phyloP scores from a whole-genome alignment of 2,888 invertebrate species.

The Leptopilina drosophilae region DNA sequence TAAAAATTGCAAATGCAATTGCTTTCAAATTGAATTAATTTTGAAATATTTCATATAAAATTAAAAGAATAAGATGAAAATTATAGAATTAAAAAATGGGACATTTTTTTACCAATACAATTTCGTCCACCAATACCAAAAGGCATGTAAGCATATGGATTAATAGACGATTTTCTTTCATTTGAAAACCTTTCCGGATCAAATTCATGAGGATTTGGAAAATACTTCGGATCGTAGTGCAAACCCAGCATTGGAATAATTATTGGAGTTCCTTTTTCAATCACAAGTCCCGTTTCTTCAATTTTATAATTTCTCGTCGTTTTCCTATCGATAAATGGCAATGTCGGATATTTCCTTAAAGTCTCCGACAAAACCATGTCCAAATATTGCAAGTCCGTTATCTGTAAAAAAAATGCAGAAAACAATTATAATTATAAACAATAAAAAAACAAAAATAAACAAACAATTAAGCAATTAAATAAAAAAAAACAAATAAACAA shows the following conservation, averaged over 20 bases:
- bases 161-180: slow-evolving; percentile 63
- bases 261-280: slow-evolving; percentile 72
- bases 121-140: slow-evolving; percentile 70
- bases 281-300: slow-evolving; percentile 60
- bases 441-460: no score
- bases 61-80: no score
- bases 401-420: slow-evolving; percentile 43
- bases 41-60: no score
- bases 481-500: no score
- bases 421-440: no score
- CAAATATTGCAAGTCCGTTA: slow-evolving; percentile 62
- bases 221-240: slow-evolving; percentile 74
- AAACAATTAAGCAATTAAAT: no score
- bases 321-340: slow-evolving; percentile 67
- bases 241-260: slow-evolving; percentile 70
- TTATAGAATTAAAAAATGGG: no score
- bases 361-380: slow-evolving; percentile 72
- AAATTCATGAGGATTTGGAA: slow-evolving; percentile 73
- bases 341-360: slow-evolving; percentile 74
- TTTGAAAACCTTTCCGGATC: slow-evolving; percentile 75
- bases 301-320: slow-evolving; percentile 63
- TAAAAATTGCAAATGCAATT: no score
- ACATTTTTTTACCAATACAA: no score
- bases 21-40: no score
- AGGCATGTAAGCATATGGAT: slow-evolving; percentile 65